phyloP scores from a whole-genome alignment of 1,140 invertebrate species.

The Solen grandis region DNA sequence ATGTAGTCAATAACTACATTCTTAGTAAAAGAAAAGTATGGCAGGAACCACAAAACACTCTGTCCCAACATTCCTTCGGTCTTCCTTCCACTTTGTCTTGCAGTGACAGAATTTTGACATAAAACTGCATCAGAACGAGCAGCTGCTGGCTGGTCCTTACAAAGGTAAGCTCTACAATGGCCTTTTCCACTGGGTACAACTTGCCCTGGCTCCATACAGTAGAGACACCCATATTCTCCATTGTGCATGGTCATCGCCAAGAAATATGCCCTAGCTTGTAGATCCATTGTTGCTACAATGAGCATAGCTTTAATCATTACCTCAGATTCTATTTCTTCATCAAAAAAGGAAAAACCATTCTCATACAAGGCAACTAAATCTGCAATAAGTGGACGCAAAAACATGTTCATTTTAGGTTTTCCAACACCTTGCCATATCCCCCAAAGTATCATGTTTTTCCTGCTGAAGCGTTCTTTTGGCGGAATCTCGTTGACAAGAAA shows the following conservation, averaged over 20 bases:
- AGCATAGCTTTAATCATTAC: conserved; percentile 13
- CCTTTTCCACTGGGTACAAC: conserved; percentile 19
- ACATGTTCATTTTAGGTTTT: conserved; percentile 17
- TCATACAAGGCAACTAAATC: conserved; percentile 15
- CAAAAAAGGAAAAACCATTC: not conserved
- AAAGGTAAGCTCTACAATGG: conserved; percentile 14
- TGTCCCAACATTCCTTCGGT: not conserved
- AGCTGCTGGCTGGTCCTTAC: not conserved
- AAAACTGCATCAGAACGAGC: not conserved
- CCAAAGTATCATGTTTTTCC: conserved; percentile 43
- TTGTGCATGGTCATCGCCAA: not conserved
- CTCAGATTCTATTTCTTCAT: not conserved
- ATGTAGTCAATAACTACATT: conserved; percentile 39
- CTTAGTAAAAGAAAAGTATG: conserved; percentile 9
- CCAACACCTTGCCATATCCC: conserved; percentile 29
- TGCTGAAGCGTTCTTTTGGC: conserved; percentile 4
- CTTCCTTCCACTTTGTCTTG: not conserved
- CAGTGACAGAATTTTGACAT: not conserved
- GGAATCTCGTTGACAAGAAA: conserved; percentile 32
- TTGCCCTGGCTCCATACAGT: conserved; percentile 14
- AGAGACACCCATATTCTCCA: conserved; percentile 17
- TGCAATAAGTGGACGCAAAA: conserved; percentile 4
- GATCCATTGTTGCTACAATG: conserved; percentile 26
- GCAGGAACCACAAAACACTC: conserved; percentile 13
- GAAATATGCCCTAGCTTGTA: not conserved